These are phyloP conservation scores for Himalopsyche anomala DNA, from an alignment of 2,888 invertebrate genomes.

Conservation along the genomic window DNA sequence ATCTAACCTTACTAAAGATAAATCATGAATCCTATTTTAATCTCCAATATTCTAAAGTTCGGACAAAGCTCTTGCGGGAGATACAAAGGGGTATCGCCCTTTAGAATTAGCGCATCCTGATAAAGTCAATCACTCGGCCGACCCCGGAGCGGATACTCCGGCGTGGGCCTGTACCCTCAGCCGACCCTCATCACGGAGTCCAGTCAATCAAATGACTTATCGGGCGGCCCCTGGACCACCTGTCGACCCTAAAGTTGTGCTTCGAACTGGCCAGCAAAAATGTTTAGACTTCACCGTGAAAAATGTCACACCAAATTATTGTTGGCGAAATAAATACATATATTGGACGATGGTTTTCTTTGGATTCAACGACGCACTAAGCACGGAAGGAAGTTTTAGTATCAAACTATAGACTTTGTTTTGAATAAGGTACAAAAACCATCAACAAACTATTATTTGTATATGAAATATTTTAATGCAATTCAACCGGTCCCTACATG, in stretches of 20 bases:
- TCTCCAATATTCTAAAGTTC: conserved; percentile 19
- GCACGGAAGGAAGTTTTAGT: too few relatives aligned
- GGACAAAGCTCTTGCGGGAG: conserved; percentile 5
- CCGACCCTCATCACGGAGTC: conserved; percentile 57
- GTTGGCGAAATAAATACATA: too few relatives aligned
- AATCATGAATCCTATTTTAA: conserved; percentile 34
- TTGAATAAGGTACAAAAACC: too few relatives aligned
- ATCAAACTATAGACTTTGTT: too few relatives aligned
- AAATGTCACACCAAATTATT: not conserved
- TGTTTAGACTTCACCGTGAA: not conserved
- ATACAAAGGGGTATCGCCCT: conserved; percentile 35
- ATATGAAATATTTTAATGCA: too few relatives aligned
- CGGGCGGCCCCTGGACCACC: not conserved
- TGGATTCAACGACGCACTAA: too few relatives aligned
- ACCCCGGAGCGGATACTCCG: conserved; percentile 35
- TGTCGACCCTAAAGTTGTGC: conserved; percentile 20
- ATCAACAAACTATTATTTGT: too few relatives aligned
- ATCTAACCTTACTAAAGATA: conserved; percentile 12
- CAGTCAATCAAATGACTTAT: conserved; percentile 45
- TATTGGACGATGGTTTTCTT: too few relatives aligned
- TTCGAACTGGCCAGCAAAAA: not conserved
- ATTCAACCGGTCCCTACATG: too few relatives aligned
- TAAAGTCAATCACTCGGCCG: conserved; percentile 53
- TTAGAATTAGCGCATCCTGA: conserved; percentile 44
- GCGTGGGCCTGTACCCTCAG: conserved; percentile 46